These are phyloP conservation scores for Oryzias celebensis DNA, from an alignment of 2,113 vertebrate species.

Conservation along the genomic window DNA sequence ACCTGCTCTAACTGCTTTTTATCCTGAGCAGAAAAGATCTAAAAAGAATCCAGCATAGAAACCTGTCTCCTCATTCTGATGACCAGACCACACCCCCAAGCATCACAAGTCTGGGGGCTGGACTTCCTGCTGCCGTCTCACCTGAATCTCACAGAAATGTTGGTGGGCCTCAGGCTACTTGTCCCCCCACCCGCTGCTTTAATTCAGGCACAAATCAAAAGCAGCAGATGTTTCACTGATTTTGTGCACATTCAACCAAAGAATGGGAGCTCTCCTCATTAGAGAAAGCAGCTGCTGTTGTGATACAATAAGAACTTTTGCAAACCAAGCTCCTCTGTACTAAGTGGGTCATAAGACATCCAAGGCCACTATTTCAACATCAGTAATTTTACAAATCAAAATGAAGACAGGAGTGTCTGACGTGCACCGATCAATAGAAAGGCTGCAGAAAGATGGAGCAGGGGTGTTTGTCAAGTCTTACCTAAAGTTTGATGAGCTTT, in stretches of 20 bases:
- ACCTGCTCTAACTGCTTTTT: no score
- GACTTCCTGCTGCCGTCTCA: no score
- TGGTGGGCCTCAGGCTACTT: no score
- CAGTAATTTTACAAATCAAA: slow-evolving; percentile 19
- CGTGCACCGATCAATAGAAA: slow-evolving; percentile 19
- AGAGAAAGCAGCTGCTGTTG: slow-evolving; percentile 45
- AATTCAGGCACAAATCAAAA: not conserved
- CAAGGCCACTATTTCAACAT: not conserved
- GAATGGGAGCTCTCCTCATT: slow-evolving; percentile 37
- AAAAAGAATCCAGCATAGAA: no score
- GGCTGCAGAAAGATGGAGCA: slow-evolving; percentile 19
- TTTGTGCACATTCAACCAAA: slow-evolving; percentile 27
- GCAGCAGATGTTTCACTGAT: slow-evolving; percentile 34
- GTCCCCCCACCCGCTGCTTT: not conserved
- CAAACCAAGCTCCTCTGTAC: not conserved
- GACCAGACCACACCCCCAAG: no score
- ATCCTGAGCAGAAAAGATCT: no score
- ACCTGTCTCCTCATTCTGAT: no score
- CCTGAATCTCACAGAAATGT: no score
- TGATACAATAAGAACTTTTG: slow-evolving; percentile 5
- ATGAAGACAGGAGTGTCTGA: slow-evolving; percentile 12
- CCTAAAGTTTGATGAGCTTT: no score
- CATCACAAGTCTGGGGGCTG: no score
- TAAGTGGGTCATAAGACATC: slow-evolving; percentile 23
- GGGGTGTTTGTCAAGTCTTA: no score